Conservation (phyloP, 2,113 vertebrate genomes). For the Pyxicephalus adspersus region DNA sequence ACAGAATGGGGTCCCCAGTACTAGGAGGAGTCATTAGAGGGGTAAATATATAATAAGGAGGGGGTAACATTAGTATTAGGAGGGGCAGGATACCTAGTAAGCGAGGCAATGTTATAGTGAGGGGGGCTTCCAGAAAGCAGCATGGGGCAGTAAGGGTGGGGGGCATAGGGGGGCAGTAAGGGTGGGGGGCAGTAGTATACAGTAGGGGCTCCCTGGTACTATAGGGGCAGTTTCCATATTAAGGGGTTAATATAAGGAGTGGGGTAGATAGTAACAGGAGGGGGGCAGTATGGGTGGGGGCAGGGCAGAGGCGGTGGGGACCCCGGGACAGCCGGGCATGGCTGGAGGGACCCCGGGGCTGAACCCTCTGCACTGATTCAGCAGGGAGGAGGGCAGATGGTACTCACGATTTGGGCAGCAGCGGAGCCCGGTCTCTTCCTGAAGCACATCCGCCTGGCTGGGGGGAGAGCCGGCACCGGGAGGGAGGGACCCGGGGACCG, state of each 20-base stretch:
- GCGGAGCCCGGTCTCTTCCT: conserved; percentile 75
- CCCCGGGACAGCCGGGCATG: neutral
- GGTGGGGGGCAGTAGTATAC: too few relatives aligned
- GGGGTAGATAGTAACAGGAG: neutral
- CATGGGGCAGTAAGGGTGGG: too few relatives aligned
- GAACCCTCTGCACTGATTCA: conserved; percentile 4
- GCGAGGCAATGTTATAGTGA: neutral
- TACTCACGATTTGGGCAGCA: conserved; percentile 80
- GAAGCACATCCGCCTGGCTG: conserved; percentile 78
- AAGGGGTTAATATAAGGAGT: neutral
- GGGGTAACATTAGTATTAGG: neutral
- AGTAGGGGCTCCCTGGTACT: neutral
- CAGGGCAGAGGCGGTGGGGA: neutral
- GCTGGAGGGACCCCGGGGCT: neutral
- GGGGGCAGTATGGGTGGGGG: neutral
- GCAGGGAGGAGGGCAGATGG: neutral
- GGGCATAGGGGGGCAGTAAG: too few relatives aligned
- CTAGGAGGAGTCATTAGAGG: neutral
- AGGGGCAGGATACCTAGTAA: neutral
- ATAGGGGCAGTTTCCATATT: too few relatives aligned
- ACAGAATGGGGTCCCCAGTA: too few relatives aligned
- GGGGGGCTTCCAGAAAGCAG: too few relatives aligned
- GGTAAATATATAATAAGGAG: neutral
- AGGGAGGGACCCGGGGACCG: conserved; percentile 57
- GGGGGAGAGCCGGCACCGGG: conserved; percentile 23